Conservation (phyloP, 2,888 invertebrate genomes). For the Drosophila hamatofila region DNA sequence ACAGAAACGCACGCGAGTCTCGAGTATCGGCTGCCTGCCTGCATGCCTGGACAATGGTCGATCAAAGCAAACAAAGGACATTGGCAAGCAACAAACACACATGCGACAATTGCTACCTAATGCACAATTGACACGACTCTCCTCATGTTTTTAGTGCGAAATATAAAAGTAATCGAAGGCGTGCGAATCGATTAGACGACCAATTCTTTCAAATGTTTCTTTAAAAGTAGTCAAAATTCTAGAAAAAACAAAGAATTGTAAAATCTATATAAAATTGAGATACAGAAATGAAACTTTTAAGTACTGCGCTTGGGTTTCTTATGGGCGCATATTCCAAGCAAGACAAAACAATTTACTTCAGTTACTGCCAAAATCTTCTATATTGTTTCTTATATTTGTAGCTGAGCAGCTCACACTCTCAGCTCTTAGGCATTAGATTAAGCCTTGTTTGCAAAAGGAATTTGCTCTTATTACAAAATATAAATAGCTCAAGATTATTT, state of each 20-base stretch:
- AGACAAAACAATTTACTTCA: too few species aligned
- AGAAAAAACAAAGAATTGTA: neutral
- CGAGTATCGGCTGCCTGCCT: constrained; percentile 3
- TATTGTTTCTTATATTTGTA: too few species aligned
- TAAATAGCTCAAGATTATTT: too few species aligned
- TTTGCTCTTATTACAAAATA: too few species aligned
- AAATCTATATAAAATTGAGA: neutral
- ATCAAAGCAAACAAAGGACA: constrained; percentile 21
- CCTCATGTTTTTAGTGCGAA: constrained; percentile 8
- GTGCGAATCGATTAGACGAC: constrained; percentile 6
- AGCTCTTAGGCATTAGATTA: too few species aligned
- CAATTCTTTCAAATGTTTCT: neutral
- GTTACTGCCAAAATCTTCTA: too few species aligned
- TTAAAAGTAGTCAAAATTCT: too few species aligned
- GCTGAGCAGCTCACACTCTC: too few species aligned
- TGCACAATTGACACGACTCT: constrained; percentile 2
- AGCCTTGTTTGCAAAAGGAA: too few species aligned
- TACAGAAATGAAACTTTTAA: neutral
- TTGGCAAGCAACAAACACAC: constrained; percentile 21
- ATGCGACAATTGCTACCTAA: constrained; percentile 68
- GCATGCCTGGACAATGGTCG: constrained; percentile 43
- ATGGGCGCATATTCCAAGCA: neutral
- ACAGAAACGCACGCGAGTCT: constrained; percentile 37
- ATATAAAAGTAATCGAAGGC: constrained; percentile 8
- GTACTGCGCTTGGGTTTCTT: neutral